These are phyloP conservation scores for Tadarida brasiliensis DNA, from an alignment of 2,797 vertebrate genomes.

Conservation along the genomic window DNA sequence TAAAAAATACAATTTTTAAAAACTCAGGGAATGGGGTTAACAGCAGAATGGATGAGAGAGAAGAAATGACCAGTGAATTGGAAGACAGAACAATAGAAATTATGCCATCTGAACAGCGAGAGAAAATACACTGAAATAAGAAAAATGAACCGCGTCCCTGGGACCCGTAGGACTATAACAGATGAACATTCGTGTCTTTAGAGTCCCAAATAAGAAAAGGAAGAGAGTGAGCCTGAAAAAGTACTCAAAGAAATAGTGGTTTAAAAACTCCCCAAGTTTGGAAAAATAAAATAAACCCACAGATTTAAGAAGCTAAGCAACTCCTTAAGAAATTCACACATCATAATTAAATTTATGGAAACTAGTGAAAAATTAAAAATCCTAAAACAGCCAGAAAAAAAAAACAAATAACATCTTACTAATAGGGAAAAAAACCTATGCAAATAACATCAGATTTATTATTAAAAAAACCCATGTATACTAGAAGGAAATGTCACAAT, in stretches of 20 bases:
- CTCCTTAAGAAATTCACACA: neutral
- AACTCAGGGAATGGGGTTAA: neutral
- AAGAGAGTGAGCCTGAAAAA: too few relatives aligned
- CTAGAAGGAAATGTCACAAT: neutral
- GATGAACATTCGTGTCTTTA: neutral
- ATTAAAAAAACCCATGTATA: neutral
- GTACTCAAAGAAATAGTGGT: too few relatives aligned
- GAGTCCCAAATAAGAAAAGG: neutral
- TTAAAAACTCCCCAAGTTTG: too few relatives aligned
- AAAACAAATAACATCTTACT: neutral
- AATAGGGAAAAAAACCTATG: neutral
- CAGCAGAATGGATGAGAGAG: neutral
- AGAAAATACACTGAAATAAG: neutral
- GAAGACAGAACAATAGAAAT: neutral
- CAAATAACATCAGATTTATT: neutral
- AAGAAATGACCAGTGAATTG: neutral
- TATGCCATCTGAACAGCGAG: neutral
- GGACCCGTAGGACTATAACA: neutral
- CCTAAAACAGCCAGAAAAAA: neutral
- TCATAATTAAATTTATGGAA: neutral
- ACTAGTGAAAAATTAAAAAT: neutral
- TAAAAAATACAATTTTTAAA: neutral
- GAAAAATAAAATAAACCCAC: too few relatives aligned
- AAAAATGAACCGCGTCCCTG: neutral
- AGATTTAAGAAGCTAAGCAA: neutral